These are phyloP conservation scores for Hexactinellida sp. DNA, from an alignment of 37 sponge, comb jelly and placozoan species.

Conservation along the genomic window DNA sequence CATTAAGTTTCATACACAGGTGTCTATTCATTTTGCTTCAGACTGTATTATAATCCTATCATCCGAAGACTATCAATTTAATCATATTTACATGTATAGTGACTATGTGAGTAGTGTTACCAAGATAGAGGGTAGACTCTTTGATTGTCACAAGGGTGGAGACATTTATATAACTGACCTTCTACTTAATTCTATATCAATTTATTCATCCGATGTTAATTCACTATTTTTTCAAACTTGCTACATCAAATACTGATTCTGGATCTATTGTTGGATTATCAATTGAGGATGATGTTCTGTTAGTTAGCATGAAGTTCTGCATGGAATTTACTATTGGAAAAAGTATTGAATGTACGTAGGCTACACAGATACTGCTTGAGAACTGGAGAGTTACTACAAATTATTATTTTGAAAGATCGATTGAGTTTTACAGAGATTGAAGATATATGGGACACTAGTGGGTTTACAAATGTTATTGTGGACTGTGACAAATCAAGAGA, in stretches of 20 bases:
- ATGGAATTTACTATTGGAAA: no score
- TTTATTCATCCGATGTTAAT: no score
- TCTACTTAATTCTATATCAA: background rate
- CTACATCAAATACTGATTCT: background rate
- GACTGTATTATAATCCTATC: background rate
- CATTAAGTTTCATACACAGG: background rate
- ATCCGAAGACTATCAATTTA: background rate
- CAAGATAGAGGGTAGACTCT: background rate
- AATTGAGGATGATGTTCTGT: background rate
- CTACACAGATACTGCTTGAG: background rate
- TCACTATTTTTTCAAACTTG: no score
- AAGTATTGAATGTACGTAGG: no score
- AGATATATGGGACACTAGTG: background rate
- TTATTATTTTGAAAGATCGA: background rate
- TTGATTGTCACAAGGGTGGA: background rate
- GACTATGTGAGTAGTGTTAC: background rate
- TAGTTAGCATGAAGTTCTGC: background rate
- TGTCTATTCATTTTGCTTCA: background rate
- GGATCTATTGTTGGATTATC: background rate
- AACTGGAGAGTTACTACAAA: background rate
- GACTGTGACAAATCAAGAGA: background rate
- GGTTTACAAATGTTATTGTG: background rate
- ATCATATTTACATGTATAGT: background rate
- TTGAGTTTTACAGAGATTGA: background rate
- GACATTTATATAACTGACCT: background rate